Base-by-base conservation (phyloP, 2,797 vertebrate genomes). In the Anomalospiza imberbis region DNA sequence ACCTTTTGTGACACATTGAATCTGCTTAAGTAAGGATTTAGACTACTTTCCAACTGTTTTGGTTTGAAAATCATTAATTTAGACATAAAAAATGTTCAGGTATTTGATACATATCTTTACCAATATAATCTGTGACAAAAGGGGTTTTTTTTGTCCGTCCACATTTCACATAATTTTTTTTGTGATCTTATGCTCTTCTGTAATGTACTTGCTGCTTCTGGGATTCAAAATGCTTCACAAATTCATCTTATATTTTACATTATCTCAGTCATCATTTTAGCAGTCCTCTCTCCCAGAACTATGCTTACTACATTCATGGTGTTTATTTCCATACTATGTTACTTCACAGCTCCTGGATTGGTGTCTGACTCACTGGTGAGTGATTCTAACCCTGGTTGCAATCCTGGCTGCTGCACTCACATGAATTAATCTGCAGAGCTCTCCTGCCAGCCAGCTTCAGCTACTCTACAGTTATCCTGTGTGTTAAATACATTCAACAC, bases 401-500 rank as follows among this genome's bases (percentile, higher is more conserved):
- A 67, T 45, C 45, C 70, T 22, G 45, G 29, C 70, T 81, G 66
- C 51, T 85, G 55, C 36, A 38, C 47, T 66, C 38, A 17, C 34
- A 45, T 5, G 20, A 10, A 40, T 45, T 36, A 48, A 8, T 22
- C 54, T 44, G 42, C 70, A 78, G 62, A 62, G 51, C 55, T 72
- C 60, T 24, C 74, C 15, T 57, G n/a, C 48, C 54, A 89, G 48
- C 7, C 36, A 75, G n/a, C 54, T 65, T 28, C 80, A 55, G 38
- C 19, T 15, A 34, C 24, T 75, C 71, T 12, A 48, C 58, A 79
- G 36, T 2, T n/a, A 88, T 36, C 31, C 36, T 44, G 12, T 0
- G 0, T 0, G 0, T 47, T 77, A 62, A 63, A 82, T 22, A 5
- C 2, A 38, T 11, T 22, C 54, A 54, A 26, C 13, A 24, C 21